Conservation (phyloP, 2,797 vertebrate genomes). For the Nyctalus aviator region DNA sequence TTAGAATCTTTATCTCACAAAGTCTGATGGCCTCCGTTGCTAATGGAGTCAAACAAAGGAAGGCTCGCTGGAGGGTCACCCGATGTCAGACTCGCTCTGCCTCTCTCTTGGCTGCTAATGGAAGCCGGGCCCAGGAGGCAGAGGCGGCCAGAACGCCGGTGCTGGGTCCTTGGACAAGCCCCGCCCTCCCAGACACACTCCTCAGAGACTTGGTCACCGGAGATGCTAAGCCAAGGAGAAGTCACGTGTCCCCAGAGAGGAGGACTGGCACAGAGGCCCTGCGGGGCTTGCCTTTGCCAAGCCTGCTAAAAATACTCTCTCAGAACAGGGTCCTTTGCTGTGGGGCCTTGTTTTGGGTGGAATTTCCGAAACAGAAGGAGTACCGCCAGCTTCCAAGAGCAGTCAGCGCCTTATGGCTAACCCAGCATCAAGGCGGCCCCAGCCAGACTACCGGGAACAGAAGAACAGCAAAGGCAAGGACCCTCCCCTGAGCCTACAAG, state of each 20-base stretch:
- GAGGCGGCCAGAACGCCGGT: fast-evolving
- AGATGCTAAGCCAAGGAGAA: not conserved
- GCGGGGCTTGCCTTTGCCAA: not conserved
- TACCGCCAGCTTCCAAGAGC: not conserved
- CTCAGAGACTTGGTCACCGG: not conserved
- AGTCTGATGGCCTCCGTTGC: not conserved
- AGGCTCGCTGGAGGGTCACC: not conserved
- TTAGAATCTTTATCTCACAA: not conserved
- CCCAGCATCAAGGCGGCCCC: not conserved
- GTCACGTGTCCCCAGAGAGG: not conserved
- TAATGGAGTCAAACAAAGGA: conserved; percentile 70
- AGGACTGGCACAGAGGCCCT: not conserved
- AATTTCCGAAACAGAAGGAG: not conserved
- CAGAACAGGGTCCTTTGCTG: not conserved
- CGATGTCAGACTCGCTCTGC: not conserved
- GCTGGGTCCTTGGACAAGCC: fast-evolving
- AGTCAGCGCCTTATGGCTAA: not conserved
- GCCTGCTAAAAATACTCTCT: not conserved
- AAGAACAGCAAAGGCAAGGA: not conserved
- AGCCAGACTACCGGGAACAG: not conserved
- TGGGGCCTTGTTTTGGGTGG: not conserved
- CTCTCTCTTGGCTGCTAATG: not conserved
- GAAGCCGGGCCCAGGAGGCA: not conserved
- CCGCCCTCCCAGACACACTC: not conserved
- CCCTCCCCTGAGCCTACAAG: fast-evolving